phyloP scores from a whole-genome alignment of 2,113 vertebrate species.

The Shinisaurus crocodilurus region DNA sequence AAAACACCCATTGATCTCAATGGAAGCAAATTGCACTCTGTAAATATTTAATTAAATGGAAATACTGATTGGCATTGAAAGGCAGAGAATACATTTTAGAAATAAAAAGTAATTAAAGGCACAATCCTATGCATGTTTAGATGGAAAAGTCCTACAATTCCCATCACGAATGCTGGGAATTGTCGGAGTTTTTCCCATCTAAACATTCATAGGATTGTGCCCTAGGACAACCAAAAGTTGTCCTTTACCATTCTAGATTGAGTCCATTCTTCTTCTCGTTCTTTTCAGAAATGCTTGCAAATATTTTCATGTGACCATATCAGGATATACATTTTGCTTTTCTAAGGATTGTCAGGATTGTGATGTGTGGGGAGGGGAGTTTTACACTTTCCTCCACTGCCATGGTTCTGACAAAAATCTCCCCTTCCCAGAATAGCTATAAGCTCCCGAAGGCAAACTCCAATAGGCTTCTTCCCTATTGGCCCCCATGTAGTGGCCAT shows the following conservation, averaged over 20 bases:
- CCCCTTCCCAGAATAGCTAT: neutral
- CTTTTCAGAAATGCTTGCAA: neutral
- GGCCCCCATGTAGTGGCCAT: neutral
- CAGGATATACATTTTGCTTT: slow-evolving; percentile 12
- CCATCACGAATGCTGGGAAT: too few species aligned
- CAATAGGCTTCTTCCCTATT: neutral
- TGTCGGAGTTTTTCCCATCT: too few species aligned
- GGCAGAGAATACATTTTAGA: neutral
- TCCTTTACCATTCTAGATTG: neutral
- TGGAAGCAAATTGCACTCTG: neutral
- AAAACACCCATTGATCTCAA: neutral
- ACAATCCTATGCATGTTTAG: too few species aligned
- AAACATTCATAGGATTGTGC: too few species aligned
- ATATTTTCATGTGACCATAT: slow-evolving; percentile 17
- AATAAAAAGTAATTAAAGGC: neutral
- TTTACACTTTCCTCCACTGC: neutral
- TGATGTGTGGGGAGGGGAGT: neutral
- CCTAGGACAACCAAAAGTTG: neutral
- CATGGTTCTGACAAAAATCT: neutral
- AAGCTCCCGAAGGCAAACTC: too few species aligned
- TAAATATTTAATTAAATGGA: neutral
- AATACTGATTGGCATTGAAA: neutral
- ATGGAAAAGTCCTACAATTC: too few species aligned
- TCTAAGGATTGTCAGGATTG: neutral
- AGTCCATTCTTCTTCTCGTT: neutral